These are phyloP conservation scores for Mus caroli DNA, from an alignment of 2,797 vertebrate genomes.

Conservation along the genomic window DNA sequence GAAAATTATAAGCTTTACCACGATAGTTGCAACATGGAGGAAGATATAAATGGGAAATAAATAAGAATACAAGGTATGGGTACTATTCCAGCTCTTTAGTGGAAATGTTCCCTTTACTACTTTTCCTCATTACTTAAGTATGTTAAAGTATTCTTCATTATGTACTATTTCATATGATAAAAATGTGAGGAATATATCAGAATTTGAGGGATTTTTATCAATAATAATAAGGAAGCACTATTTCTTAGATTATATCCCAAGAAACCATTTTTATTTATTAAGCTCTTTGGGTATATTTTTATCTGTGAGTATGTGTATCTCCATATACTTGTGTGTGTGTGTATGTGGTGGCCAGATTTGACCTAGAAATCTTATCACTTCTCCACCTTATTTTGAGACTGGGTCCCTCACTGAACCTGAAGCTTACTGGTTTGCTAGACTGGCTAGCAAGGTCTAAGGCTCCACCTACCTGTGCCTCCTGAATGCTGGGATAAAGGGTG, in stretches of 20 bases:
- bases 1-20: slow-evolving; percentile 19
- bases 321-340: background rate
- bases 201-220: slow-evolving; percentile 26
- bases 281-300: background rate
- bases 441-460: background rate
- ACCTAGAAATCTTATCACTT: background rate
- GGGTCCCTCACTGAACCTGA: background rate
- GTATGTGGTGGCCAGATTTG: background rate
- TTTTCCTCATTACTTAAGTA: background rate
- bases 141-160: background rate
- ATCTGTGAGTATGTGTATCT: background rate
- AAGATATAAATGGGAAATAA: background rate
- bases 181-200: background rate
- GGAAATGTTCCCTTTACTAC: slow-evolving; percentile 17
- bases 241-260: slow-evolving; percentile 21
- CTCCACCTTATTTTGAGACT: background rate
- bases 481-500: background rate
- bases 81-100: slow-evolving; percentile 17
- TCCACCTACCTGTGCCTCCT: background rate
- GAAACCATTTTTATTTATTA: slow-evolving; percentile 12
- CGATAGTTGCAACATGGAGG: background rate
- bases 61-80: background rate
- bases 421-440: background rate
- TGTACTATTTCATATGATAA: slow-evolving; percentile 22
- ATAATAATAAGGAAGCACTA: background rate